Evolutionary conservation across 2,888 invertebrate species (phyloP).

Genomic region (Julus scanicus): DNA sequence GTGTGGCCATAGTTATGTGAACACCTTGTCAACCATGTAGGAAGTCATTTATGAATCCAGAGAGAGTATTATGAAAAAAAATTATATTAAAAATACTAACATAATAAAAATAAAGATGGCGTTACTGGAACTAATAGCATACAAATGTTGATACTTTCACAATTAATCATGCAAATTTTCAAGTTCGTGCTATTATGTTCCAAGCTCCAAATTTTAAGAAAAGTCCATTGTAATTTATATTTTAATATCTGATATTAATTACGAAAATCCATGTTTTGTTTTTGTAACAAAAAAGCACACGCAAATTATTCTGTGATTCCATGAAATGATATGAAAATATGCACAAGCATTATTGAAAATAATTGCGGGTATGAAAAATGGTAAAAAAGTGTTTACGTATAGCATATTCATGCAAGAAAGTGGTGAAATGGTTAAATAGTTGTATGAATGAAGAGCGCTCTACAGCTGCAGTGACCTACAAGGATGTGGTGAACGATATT

Average conservation of each 20-base stretch:
- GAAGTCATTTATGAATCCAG: background rate
- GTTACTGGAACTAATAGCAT: too few relatives aligned
- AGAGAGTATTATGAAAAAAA: too few relatives aligned
- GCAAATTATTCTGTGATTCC: background rate
- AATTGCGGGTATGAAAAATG: background rate
- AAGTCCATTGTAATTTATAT: too few relatives aligned
- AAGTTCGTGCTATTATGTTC: too few relatives aligned
- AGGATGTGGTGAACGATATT: conserved; percentile 39
- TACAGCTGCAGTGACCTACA: conserved; percentile 50
- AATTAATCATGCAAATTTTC: too few relatives aligned
- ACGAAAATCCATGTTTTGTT: too few relatives aligned
- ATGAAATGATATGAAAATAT: background rate
- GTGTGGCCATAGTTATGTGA: background rate
- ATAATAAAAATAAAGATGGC: too few relatives aligned
- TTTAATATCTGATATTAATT: too few relatives aligned
- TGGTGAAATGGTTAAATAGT: background rate
- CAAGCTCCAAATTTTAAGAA: too few relatives aligned
- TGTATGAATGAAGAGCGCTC: conserved; percentile 47
- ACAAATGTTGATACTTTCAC: too few relatives aligned
- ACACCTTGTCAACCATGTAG: background rate
- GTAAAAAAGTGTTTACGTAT: background rate
- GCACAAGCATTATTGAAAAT: background rate
- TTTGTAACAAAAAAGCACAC: background rate
- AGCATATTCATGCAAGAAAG: background rate
- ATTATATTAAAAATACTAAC: too few relatives aligned